Conservation (phyloP, 2,888 invertebrate species). For the Amblyjoppa fuscipennis region DNA sequence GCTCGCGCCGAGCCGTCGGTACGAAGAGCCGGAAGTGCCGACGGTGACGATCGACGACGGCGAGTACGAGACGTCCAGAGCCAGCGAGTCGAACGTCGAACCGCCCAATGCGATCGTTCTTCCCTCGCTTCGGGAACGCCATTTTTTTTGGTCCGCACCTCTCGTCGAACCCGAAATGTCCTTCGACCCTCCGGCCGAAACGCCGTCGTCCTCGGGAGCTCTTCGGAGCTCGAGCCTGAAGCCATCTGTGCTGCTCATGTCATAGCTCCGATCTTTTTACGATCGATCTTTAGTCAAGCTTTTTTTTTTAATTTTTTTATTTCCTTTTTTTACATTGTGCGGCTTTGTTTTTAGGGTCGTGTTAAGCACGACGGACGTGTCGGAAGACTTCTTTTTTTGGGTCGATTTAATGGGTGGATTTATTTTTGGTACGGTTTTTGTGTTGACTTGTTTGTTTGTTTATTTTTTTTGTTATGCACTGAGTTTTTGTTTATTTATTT, state of each 20-base stretch:
- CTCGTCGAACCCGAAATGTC: neutral
- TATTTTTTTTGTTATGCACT: neutral
- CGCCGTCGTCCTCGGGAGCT: constrained; percentile 30
- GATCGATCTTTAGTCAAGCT: neutral
- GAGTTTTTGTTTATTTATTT: neutral
- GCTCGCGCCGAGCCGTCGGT: constrained; percentile 13
- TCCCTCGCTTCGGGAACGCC: constrained; percentile 55
- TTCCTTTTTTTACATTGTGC: neutral
- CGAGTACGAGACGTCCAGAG: constrained; percentile 80
- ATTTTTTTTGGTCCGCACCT: constrained; percentile 28
- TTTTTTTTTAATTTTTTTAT: neutral
- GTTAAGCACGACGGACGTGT: neutral
- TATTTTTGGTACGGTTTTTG: too few species aligned
- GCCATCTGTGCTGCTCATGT: constrained; percentile 72
- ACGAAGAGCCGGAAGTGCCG: constrained; percentile 21
- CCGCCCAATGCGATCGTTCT: constrained; percentile 72
- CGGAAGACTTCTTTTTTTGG: neutral
- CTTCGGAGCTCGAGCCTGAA: constrained; percentile 63
- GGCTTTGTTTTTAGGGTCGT: neutral
- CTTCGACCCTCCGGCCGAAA: constrained; percentile 42
- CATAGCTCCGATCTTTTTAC: constrained; percentile 67
- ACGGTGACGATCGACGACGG: constrained; percentile 46
- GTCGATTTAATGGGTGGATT: too few species aligned
- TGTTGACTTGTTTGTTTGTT: too few species aligned
- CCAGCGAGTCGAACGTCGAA: constrained; percentile 79